Percentiles rank a stretch among this genome's conserved stretches.
Conservation (phyloP, 2,888 invertebrate genomes). For the Agriopis marginaria region DNA sequence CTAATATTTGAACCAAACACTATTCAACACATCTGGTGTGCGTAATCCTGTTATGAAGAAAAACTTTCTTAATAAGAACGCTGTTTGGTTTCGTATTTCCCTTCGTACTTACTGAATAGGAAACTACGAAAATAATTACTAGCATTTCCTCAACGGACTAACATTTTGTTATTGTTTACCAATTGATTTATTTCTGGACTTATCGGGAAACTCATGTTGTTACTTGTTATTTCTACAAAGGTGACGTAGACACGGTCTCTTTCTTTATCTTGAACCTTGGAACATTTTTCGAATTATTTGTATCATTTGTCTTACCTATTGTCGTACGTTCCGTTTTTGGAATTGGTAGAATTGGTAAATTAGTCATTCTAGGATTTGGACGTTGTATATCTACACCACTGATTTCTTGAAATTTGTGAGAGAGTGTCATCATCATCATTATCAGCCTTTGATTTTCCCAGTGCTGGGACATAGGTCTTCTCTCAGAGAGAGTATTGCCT, state of each 20-base stretch:
- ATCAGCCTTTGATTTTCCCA: too few relatives aligned
- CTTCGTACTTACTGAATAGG: constrained; percentile 55
- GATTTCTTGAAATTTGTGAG: not conserved
- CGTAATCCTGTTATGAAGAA: constrained; percentile 84
- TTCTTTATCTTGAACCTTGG: not conserved
- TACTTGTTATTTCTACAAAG: not conserved
- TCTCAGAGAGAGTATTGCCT: too few relatives aligned
- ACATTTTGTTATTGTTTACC: constrained; percentile 29
- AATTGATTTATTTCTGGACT: constrained; percentile 20
- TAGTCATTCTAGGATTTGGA: too few relatives aligned
- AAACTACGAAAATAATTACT: constrained; percentile 52
- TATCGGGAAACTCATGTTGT: not conserved
- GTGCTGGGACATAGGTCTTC: too few relatives aligned
- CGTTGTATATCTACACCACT: too few relatives aligned
- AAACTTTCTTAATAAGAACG: constrained; percentile 85
- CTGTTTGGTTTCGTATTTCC: constrained; percentile 72
- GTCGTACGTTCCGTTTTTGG: not conserved
- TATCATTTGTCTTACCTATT: not conserved
- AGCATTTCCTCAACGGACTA: constrained; percentile 31
- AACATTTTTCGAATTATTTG: not conserved
- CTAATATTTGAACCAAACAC: constrained; percentile 70
- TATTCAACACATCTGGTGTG: constrained; percentile 81
- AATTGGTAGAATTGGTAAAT: too few relatives aligned
- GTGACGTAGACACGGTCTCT: not conserved
- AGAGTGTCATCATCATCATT: not conserved